Base-by-base conservation (phyloP, 2,888 invertebrate species). In the Trichogramma evanescens region DNA sequence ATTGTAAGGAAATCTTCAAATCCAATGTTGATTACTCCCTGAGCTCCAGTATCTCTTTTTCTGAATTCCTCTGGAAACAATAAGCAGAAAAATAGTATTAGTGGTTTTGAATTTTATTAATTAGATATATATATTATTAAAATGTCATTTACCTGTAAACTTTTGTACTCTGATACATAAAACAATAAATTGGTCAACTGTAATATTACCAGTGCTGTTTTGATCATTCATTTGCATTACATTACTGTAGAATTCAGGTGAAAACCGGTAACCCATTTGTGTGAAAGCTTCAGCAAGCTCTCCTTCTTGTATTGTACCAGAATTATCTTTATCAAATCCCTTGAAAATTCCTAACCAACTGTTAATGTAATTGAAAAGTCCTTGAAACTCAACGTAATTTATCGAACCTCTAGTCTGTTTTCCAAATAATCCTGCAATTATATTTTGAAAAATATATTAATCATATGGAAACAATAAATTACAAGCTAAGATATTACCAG, bases 1-100 rank as follows among this genome's bases (percentile, higher is more conserved):
- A 95, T 84, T 63, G 84, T 84, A 52, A 97, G 81, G 72, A 95
- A 96, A 73, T 96, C 95, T 81, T 96, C 96, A 74, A 95, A 96
- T 40, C 82, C 86, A 72, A 95, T 88, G 2, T 87, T 87, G 56
- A 96, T 93, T 6, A 84, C 82, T 44, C 95, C 96, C 70, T 86
- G 88, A 78, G 88, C 85, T 67, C 90, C 87, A 0, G 84, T 82
- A 74, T 96, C 95, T 56, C 89, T 85, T 58, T 82, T 81, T 70
- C 89, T 82, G 75, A 96, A 96, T 38, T 92, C 91, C 74, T 95
- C 95, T 43, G 88, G 46, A 70, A 73, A 56, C 56, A 5, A 50
- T 59, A n/a, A 2, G 26, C 26, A 59, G 42, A 50, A 51, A 57
- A 53, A 54, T 7, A 46, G 46, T 51, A 56, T 51, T 52, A 41